phyloP scores from a whole-genome alignment of 2,888 invertebrate genomes.

The Diachrysia chrysitis region DNA sequence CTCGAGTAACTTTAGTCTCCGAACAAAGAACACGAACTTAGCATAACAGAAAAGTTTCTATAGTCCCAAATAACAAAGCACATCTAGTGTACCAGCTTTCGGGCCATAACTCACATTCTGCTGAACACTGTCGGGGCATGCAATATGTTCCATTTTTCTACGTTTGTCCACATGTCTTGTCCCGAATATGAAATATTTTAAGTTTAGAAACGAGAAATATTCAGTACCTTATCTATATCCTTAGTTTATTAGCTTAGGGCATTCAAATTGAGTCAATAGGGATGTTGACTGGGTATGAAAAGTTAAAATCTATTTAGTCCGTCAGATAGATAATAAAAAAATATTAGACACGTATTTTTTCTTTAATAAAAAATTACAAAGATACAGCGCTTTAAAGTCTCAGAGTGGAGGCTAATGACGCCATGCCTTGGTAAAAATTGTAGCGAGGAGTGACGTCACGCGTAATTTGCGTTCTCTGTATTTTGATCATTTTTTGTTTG shows the following conservation, averaged over 20 bases:
- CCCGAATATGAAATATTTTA: slow-evolving; percentile 19
- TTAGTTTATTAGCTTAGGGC: neutral
- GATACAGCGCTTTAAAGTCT: too few species aligned
- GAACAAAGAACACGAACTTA: neutral
- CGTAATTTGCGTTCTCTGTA: too few species aligned
- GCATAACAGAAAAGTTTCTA: slow-evolving; percentile 20
- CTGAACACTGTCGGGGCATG: slow-evolving; percentile 49
- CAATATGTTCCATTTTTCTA: slow-evolving; percentile 50
- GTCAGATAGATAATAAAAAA: too few species aligned
- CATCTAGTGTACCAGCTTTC: slow-evolving; percentile 23
- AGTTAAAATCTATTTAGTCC: too few species aligned
- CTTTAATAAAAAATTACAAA: too few species aligned
- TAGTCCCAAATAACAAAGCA: slow-evolving; percentile 25
- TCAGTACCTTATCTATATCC: neutral
- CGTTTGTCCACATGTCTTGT: slow-evolving; percentile 27
- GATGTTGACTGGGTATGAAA: too few species aligned
- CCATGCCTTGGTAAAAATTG: too few species aligned
- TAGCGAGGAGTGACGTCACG: too few species aligned
- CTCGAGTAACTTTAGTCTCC: neutral
- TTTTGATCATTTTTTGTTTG: too few species aligned
- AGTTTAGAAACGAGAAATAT: slow-evolving; percentile 1
- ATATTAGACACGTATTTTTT: too few species aligned
- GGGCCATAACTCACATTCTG: slow-evolving; percentile 49
- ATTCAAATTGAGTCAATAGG: too few species aligned
- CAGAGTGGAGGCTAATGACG: too few species aligned